Conservation (phyloP, 2,888 invertebrate species). For the Pseudococcus longispinus region DNA sequence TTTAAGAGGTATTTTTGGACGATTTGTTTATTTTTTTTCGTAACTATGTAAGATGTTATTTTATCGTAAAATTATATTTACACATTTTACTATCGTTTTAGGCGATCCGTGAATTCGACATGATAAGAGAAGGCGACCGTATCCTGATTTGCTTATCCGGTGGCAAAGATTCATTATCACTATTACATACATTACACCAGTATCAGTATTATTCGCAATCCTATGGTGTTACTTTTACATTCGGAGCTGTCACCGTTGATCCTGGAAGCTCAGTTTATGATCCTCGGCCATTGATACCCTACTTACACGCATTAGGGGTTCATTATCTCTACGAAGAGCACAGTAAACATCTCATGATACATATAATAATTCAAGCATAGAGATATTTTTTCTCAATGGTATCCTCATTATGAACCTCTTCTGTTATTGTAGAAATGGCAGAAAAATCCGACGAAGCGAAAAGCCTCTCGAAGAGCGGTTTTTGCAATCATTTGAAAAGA, state of each 20-base stretch:
- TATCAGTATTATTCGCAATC: conserved; percentile 79
- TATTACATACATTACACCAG: conserved; percentile 83
- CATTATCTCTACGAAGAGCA: conserved; percentile 79
- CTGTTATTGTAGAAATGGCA: conserved; percentile 65
- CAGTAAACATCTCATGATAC: conserved; percentile 62
- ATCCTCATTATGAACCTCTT: background rate
- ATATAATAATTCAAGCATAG: background rate
- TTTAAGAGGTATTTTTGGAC: too few species aligned
- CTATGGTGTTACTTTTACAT: conserved; percentile 76
- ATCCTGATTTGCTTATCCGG: conserved; percentile 86
- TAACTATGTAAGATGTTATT: too few species aligned
- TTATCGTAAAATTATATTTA: background rate
- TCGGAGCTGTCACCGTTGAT: conserved; percentile 76
- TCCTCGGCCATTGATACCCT: conserved; percentile 73
- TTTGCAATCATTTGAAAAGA: conserved; percentile 75
- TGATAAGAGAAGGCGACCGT: conserved; percentile 83
- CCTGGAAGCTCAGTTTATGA: conserved; percentile 70
- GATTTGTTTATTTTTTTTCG: too few species aligned
- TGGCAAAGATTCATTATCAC: conserved; percentile 81
- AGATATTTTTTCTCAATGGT: background rate
- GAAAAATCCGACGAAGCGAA: conserved; percentile 64
- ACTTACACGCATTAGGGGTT: conserved; percentile 75
- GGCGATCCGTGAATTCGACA: conserved; percentile 82
- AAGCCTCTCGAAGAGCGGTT: conserved; percentile 71
- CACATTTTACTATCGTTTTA: conserved; percentile 61